A percentile compares a stretch with the other conserved stretches of the same genome.
These are phyloP conservation scores for Myotis yumanensis DNA, from an alignment of 2,113 vertebrate species.

Conservation along the genomic window DNA sequence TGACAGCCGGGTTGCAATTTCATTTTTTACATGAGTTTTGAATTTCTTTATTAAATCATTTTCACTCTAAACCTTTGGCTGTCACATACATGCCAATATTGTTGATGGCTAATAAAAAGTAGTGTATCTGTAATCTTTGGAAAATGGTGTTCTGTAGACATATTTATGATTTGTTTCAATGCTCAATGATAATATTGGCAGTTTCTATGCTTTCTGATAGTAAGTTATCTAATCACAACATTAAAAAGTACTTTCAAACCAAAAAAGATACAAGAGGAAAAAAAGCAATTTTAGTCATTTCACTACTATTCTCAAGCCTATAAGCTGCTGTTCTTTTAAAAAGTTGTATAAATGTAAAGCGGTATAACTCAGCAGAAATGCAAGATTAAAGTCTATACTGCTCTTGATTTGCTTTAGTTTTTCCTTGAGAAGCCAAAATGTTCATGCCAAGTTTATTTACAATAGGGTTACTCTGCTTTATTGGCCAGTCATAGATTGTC, in stretches of 20 bases:
- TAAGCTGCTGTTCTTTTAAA: not conserved
- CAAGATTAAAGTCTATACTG: slow-evolving; percentile 18
- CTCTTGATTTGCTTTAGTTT: slow-evolving; percentile 23
- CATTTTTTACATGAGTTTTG: slow-evolving; percentile 77
- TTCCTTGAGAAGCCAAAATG: not conserved
- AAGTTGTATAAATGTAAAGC: not conserved
- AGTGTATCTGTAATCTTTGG: slow-evolving; percentile 26
- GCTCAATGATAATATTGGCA: slow-evolving; percentile 36
- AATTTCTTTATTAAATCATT: slow-evolving; percentile 80
- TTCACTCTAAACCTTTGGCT: slow-evolving; percentile 32
- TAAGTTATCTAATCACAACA: not conserved
- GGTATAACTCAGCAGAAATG: not conserved
- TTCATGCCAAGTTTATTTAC: slow-evolving; percentile 20
- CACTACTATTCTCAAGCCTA: not conserved
- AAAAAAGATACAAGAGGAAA: not conserved
- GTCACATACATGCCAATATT: slow-evolving; percentile 71
- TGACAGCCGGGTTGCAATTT: slow-evolving; percentile 78
- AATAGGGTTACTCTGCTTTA: not conserved
- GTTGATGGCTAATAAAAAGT: slow-evolving; percentile 70
- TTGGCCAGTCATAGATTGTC: not conserved
- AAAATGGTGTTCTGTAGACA: slow-evolving; percentile 1
- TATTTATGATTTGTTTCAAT: slow-evolving; percentile 19
- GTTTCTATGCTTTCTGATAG: not conserved
- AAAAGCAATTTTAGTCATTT: slow-evolving; percentile 9
- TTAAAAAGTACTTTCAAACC: not conserved